Conservation (phyloP, 2,113 vertebrate genomes). For the Nerophis lumbriciformis region DNA sequence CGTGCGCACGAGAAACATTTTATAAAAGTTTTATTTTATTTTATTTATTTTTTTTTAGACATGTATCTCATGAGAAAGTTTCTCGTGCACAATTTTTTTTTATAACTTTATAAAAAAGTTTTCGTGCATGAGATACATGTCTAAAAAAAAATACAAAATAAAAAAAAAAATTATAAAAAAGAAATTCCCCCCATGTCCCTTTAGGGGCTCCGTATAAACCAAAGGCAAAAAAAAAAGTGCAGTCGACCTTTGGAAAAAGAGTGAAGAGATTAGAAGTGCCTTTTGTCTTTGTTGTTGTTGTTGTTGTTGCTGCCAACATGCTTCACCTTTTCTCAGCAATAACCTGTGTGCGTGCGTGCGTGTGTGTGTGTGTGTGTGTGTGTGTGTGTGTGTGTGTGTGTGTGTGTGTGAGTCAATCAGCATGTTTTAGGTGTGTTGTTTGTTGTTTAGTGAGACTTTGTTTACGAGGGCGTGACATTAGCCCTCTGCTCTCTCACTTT, state of each 20-base stretch:
- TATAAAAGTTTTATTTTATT: too few relatives aligned
- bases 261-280: slow-evolving; percentile 55
- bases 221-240: neutral
- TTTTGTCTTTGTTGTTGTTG: slow-evolving; percentile 36
- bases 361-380: neutral
- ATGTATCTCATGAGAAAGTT: too few relatives aligned
- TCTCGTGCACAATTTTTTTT: too few relatives aligned
- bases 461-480: slow-evolving; percentile 37
- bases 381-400: slow-evolving; percentile 1
- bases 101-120: too few relatives aligned
- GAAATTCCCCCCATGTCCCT: too few relatives aligned
- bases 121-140: too few relatives aligned
- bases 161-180: too few relatives aligned
- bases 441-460: slow-evolving; percentile 45
- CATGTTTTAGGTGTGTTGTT: slow-evolving; percentile 27
- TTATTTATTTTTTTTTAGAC: too few relatives aligned
- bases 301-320: slow-evolving; percentile 29
- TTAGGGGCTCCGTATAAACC: too few relatives aligned
- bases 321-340: slow-evolving; percentile 10
- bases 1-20: too few relatives aligned
- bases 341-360: slow-evolving; percentile 12
- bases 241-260: slow-evolving; percentile 1
- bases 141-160: too few relatives aligned
- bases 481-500: slow-evolving; percentile 33
- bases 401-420: neutral